Evolutionary conservation across 2,888 invertebrate genomes (phyloP).

Genomic region (Drosophila borealis): DNA sequence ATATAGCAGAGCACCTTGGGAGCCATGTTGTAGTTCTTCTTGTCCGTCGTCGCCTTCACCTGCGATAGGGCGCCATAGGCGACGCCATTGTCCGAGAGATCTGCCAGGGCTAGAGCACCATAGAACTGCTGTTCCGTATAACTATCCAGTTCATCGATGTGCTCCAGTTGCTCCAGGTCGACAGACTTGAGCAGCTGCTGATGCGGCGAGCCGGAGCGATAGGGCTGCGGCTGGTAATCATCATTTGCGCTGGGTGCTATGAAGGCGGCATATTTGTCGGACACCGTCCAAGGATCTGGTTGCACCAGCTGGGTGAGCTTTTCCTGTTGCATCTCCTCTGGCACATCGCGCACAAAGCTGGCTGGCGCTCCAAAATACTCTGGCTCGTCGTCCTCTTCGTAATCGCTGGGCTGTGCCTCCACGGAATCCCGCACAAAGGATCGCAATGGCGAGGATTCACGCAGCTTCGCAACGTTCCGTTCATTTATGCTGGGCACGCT

Average conservation of each 20-base stretch:
- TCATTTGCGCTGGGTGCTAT: constrained; percentile 66
- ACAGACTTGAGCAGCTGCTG: constrained; percentile 81
- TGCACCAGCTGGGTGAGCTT: constrained; percentile 41
- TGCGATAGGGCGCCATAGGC: constrained; percentile 80
- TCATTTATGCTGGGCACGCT: constrained; percentile 86
- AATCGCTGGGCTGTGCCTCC: constrained; percentile 79
- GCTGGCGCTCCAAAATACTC: constrained; percentile 3
- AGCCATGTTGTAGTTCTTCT: constrained; percentile 73
- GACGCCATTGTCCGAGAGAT: constrained; percentile 20
- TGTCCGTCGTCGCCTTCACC: constrained; percentile 56
- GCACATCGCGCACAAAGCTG: constrained; percentile 45
- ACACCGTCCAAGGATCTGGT: constrained; percentile 69
- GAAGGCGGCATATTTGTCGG: constrained; percentile 82
- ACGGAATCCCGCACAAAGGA: constrained; percentile 83
- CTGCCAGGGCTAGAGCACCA: constrained; percentile 61
- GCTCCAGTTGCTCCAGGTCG: constrained; percentile 70
- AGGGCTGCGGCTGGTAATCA: constrained; percentile 78
- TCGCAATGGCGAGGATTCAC: constrained; percentile 60
- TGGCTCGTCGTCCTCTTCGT: constrained; percentile 53
- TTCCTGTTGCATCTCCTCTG: constrained; percentile 33
- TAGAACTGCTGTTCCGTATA: constrained; percentile 66
- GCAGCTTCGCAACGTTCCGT: constrained; percentile 52
- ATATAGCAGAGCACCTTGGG: constrained; percentile 92
- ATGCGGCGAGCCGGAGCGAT: constrained; percentile 83
- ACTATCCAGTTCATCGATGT: constrained; percentile 68